Evolutionary conservation across 1,140 invertebrate genomes (phyloP), one percentile per base, ranked within the genome.

Genomic region (Leptinotarsa defecta): DNA sequence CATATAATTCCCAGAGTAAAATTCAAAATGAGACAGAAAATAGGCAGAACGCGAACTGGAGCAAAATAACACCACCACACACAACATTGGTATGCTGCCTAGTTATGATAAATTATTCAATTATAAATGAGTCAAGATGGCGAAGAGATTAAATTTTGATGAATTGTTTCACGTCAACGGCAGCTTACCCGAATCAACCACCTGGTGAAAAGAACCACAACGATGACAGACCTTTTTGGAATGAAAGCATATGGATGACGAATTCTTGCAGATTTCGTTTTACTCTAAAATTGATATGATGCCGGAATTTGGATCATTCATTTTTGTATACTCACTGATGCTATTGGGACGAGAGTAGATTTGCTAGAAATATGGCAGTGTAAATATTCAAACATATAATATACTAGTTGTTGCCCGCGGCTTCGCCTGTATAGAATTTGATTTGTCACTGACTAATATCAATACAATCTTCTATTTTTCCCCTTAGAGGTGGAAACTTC

Each of bases 91-190:
- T 11, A 43, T 17, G 74, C 62, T 72, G 72, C 70, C 52, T 48
- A 17, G 48, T 43, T 76, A 15, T 71, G 27, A 76, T 67, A 48
- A 72, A 76, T 76, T 76, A 64, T 49, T 22, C 27, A 48, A 73
- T 76, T 67, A 72, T 27, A 22, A 57, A 68, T 48, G n/a, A 65
- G 68, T 72, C 74, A 67, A 71, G 70, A 72, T 67, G 63, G 49
- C 48, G 63, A 76, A 48, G 70, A 76, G 68, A 76, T 71, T 72
- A 69, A 76, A 73, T 72, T 73, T 71, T 76, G 74, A 72, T 71
- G 49, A 73, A 72, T 76, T 76, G 64, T 74, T 20, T 13, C 34
- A 48, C 63, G 71, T 73, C 71, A 65, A 20, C 61, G 24, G 34
- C 57, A 19, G 48, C 24, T 27, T 19, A 76, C 68, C 68, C 27